Evolutionary conservation across 2,888 invertebrate genomes (phyloP), one percentile per base, ranked within the genome.

Genomic region (Cheiracanthium punctorium): DNA sequence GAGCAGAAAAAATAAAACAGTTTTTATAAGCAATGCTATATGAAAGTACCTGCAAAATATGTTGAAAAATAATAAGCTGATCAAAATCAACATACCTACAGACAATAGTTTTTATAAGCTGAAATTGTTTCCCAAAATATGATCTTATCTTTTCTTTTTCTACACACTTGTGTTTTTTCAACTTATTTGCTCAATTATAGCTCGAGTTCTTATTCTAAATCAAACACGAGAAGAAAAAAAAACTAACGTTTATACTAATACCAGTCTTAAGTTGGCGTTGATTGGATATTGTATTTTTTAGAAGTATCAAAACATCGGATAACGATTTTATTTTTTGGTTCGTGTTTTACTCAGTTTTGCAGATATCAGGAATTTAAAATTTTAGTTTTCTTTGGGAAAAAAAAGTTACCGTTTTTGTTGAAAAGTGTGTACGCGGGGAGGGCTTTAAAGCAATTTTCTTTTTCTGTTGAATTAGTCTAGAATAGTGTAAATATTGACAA

Each of bases 401-500:
- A 58, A 24, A 58, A 58, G 58, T 24, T 24, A 58, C 58, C 24
- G 8, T 58, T 58, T 58, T 58, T 24, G 2, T 24, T 12, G 24
- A 58, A 58, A 24, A 58, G 58, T 58, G 7, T 24, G 58, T 2
- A 58, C 4, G 37, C 10, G 37, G 24, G 58, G 17, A 48, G 58
- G 58, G 58, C n/a, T n/a, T 58, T 58, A 12, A 24, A 58, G 58
- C 20, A 37, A 0, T 72, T 72, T 30, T 71, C 82, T 77, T 76
- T 43, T 76, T 58, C 65, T 43, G 82, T 43, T 48, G 75, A 82
- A 82, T 82, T 82, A 82, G 82, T 82, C 71, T 72, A 30, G 67
- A 41, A 77, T 64, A 58, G 72, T 71, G 82, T 43, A 82, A 82
- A 82, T 82, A 82, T 82, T 76, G 72, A 67, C 58, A 58, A 24